A percentile compares a stretch with the other conserved stretches of the same genome.
These are phyloP conservation scores for Eurois occulta DNA, from an alignment of 2,888 invertebrate species.

Conservation along the genomic window DNA sequence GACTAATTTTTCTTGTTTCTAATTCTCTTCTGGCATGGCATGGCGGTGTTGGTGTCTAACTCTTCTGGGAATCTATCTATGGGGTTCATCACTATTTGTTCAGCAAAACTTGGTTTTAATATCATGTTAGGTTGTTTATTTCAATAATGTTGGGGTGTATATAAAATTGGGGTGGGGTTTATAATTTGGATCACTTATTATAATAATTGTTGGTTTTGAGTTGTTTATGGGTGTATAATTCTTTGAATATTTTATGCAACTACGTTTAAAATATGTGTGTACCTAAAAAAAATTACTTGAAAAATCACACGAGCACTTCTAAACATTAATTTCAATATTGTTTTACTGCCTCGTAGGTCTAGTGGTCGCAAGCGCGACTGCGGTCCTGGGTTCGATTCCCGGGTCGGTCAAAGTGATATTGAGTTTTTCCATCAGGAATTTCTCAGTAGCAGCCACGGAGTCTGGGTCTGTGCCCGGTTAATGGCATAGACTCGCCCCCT, in stretches of 20 bases:
- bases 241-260: not conserved
- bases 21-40: slow-evolving; percentile 71
- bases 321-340: not conserved
- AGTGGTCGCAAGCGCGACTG: not conserved
- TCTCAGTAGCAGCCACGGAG: too few species aligned
- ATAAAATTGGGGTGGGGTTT: slow-evolving; percentile 17
- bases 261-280: not conserved
- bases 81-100: slow-evolving; percentile 28
- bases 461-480: too few species aligned
- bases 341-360: not conserved
- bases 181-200: slow-evolving; percentile 13
- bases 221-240: slow-evolving; percentile 28
- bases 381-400: not conserved
- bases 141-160: not conserved
- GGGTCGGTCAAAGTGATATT: not conserved
- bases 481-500: too few species aligned
- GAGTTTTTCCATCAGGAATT: too few species aligned
- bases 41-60: slow-evolving; percentile 74
- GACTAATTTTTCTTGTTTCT: slow-evolving; percentile 52
- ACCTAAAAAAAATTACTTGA: not conserved
- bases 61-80: slow-evolving; percentile 37
- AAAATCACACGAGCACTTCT: not conserved
- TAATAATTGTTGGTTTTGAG: slow-evolving; percentile 16
- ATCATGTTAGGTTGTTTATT: not conserved
- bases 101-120: slow-evolving; percentile 20